phyloP scores from a whole-genome alignment of 2,888 invertebrate species.

The Synanthedon andrenaeformis region DNA sequence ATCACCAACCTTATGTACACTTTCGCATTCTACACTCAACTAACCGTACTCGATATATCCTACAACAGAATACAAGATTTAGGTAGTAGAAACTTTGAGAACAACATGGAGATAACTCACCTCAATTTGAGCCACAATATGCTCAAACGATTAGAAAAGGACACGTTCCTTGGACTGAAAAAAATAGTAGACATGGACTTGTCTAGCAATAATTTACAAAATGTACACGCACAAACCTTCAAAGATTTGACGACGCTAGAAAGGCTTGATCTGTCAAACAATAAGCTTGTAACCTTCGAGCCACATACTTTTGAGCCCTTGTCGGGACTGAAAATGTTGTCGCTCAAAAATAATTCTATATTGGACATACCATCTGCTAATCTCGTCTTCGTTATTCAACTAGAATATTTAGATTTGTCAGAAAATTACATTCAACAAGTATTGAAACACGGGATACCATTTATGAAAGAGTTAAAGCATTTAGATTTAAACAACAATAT shows the following conservation, averaged over 20 bases:
- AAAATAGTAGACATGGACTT: constrained; percentile 77
- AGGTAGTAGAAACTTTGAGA: constrained; percentile 85
- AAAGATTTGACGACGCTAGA: constrained; percentile 80
- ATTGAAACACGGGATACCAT: constrained; percentile 78
- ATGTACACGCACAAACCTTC: constrained; percentile 81
- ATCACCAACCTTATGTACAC: constrained; percentile 83
- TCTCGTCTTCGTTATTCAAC: constrained; percentile 73
- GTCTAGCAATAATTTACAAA: constrained; percentile 81
- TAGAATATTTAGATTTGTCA: constrained; percentile 81
- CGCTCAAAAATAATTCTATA: constrained; percentile 83
- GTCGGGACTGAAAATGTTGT: constrained; percentile 76
- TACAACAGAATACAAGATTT: constrained; percentile 83
- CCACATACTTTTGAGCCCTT: constrained; percentile 77
- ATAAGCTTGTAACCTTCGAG: constrained; percentile 80
- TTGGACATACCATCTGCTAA: constrained; percentile 80
- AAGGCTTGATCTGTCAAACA: constrained; percentile 80
- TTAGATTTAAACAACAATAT: constrained; percentile 82
- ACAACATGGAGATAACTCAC: constrained; percentile 78
- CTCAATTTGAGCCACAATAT: constrained; percentile 84
- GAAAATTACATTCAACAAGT: constrained; percentile 83
- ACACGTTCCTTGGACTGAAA: constrained; percentile 80
- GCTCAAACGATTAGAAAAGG: constrained; percentile 77
- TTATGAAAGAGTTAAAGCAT: constrained; percentile 76
- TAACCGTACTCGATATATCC: constrained; percentile 85
- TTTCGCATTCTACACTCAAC: constrained; percentile 82